Evolutionary conservation across 2,888 invertebrate species (phyloP), one percentile per base, ranked within the genome.

Genomic region (Helicoverpa assulta): DNA sequence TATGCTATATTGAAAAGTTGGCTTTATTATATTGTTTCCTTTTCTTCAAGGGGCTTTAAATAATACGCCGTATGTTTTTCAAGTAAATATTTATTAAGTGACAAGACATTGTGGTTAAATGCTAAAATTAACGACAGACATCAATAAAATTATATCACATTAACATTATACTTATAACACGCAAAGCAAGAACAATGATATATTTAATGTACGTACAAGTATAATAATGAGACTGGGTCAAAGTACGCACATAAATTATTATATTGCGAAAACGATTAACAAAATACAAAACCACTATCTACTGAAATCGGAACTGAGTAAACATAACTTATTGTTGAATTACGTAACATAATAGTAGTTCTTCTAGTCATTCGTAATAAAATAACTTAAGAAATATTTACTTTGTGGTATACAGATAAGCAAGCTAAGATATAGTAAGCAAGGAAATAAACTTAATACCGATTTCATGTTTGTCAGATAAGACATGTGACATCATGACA

Each of bases 91-190:
- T 76, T 54, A 26, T 16, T 53, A 74, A 57, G 53, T 29, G 33
- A 65, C 62, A 70, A 64, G 33, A 50, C 47, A 51, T 62, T 51
- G 43, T 8, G 40, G 14, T 51, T 70, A 61, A 26, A 63, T 66
- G 56, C 47, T 64, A 80, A 63, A 69, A 50, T 66, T 57, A 76
- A 67, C 29, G 21, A 79, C 47, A 79, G n/a, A 69, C 60, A 57
- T 56, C n/a, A 60, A 57, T 29, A 43, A 67, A 43, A 68, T 64
- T 62, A 16, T 58, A 69, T 66, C 55, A 76, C 67, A 58, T 21
- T 55, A 47, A 51, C 19, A 37, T 21, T 53, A 51, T 53, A 71
- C 43, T 26, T 33, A 52, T 5, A 58, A 12, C 52, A 59, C 40
- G 26, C 33, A 37, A 63, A 64, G 52, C n/a, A 0, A 56, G 59